Conservation (phyloP, 2,888 invertebrate species). For the Tachina lurida region DNA sequence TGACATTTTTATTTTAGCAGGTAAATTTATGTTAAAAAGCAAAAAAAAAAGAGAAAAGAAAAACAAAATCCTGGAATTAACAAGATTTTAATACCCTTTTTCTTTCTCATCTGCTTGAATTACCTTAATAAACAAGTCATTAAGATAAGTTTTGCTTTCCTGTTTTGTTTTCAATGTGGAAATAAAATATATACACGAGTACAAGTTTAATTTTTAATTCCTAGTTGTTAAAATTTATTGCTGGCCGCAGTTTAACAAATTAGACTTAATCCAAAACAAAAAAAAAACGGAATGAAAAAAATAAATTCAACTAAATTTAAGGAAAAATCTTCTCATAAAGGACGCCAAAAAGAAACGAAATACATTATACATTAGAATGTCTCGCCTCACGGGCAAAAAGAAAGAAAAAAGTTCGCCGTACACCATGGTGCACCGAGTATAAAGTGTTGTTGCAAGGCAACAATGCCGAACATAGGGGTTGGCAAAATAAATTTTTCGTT, state of each 20-base stretch:
- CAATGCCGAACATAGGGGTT: no score
- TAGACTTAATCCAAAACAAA: constrained; percentile 76
- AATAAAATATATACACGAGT: constrained; percentile 49
- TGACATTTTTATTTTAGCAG: constrained; percentile 76
- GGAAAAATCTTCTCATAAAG: constrained; percentile 46
- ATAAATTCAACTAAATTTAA: constrained; percentile 11
- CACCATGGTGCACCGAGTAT: no score
- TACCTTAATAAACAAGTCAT: constrained; percentile 62
- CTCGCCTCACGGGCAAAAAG: no score
- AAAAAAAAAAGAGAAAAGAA: constrained; percentile 35
- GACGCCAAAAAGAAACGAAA: constrained; percentile 24
- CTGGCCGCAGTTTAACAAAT: constrained; percentile 74
- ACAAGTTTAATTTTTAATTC: constrained; percentile 79
- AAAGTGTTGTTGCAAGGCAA: no score
- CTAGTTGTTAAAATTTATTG: constrained; percentile 77
- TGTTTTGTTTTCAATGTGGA: constrained; percentile 22
- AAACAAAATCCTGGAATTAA: constrained; percentile 57
- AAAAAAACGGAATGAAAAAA: constrained; percentile 62
- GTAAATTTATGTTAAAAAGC: constrained; percentile 76
- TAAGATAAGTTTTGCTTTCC: constrained; percentile 55
- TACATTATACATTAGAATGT: neutral
- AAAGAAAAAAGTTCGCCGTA: no score
- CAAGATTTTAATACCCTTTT: constrained; percentile 62
- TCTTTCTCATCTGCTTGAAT: constrained; percentile 22
- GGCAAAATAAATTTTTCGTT: no score